These are phyloP conservation scores for Artibeus jamaicensis DNA, from an alignment of 2,797 vertebrate genomes.

Conservation along the genomic window DNA sequence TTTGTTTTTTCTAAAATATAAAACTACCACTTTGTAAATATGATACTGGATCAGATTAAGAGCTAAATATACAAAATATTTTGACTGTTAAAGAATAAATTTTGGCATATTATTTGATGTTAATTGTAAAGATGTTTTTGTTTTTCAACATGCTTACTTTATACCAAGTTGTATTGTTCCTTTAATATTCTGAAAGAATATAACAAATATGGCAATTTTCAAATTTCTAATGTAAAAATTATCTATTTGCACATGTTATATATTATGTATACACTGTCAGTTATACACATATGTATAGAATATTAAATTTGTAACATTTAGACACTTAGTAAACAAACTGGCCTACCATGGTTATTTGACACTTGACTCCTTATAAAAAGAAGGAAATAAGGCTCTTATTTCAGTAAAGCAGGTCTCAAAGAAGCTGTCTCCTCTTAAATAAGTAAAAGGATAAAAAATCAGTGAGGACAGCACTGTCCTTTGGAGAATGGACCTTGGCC, in stretches of 20 bases:
- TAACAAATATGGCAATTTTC: neutral
- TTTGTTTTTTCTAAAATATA: conserved; percentile 52
- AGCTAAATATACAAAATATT: neutral
- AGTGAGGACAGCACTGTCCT: conserved; percentile 52
- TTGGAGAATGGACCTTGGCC: conserved; percentile 59
- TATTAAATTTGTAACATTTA: neutral
- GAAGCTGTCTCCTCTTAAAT: conserved; percentile 48
- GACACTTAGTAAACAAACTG: neutral
- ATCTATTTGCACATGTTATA: neutral
- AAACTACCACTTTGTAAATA: conserved; percentile 31
- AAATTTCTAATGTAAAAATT: neutral
- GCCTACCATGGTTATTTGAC: conserved; percentile 21
- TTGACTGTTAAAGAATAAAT: neutral
- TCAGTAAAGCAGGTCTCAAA: conserved; percentile 46
- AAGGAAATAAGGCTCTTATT: neutral
- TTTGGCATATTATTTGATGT: neutral
- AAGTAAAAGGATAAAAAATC: conserved; percentile 64
- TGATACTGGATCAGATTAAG: neutral
- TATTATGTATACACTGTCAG: neutral
- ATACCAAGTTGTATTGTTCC: neutral
- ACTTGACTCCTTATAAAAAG: conserved; percentile 28
- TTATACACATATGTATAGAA: neutral
- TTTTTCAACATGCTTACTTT: neutral
- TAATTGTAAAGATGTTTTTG: neutral
- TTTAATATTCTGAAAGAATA: conserved; percentile 1